These are phyloP conservation scores for Eupsilia transversa DNA, from an alignment of 2,888 invertebrate genomes.

Conservation along the genomic window DNA sequence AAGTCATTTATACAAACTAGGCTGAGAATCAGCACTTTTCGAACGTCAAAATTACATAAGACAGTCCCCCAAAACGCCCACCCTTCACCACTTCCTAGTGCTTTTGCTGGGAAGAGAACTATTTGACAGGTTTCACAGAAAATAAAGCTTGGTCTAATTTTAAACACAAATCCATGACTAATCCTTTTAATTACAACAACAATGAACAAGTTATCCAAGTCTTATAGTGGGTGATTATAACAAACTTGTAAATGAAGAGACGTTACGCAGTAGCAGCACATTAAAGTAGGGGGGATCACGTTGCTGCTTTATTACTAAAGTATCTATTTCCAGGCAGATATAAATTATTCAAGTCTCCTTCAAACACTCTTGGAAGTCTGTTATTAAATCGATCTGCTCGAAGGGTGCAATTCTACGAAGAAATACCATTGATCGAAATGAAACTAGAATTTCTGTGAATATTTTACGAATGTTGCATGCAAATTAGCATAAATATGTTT, in stretches of 20 bases:
- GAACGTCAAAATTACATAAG: no score
- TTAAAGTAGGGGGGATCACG: slow-evolving; percentile 33
- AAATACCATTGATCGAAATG: neutral
- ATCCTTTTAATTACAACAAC: slow-evolving; percentile 20
- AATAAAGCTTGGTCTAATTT: neutral
- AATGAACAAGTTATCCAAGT: slow-evolving; percentile 35
- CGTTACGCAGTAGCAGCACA: slow-evolving; percentile 1
- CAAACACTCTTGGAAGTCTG: slow-evolving; percentile 19
- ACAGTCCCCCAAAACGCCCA: no score
- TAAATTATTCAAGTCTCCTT: slow-evolving; percentile 49
- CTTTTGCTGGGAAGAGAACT: no score
- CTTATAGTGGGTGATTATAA: slow-evolving; percentile 18
- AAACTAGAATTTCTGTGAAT: neutral
- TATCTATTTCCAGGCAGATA: slow-evolving; percentile 47
- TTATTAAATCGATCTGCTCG: slow-evolving; percentile 51
- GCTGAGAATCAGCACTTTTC: no score
- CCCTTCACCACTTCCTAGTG: no score
- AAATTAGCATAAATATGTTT: neutral
- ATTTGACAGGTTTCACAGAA: neutral
- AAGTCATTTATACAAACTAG: no score
- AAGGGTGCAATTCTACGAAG: slow-evolving; percentile 27
- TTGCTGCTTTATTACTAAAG: slow-evolving; percentile 37
- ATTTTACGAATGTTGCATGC: neutral
- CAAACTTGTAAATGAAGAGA: slow-evolving; percentile 23
- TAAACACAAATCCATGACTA: slow-evolving; percentile 21